A percentile compares a stretch with the other conserved stretches of the same genome.
These are phyloP conservation scores for Holocentrus rufus DNA, from an alignment of 2,797 vertebrate species.

Conservation along the genomic window DNA sequence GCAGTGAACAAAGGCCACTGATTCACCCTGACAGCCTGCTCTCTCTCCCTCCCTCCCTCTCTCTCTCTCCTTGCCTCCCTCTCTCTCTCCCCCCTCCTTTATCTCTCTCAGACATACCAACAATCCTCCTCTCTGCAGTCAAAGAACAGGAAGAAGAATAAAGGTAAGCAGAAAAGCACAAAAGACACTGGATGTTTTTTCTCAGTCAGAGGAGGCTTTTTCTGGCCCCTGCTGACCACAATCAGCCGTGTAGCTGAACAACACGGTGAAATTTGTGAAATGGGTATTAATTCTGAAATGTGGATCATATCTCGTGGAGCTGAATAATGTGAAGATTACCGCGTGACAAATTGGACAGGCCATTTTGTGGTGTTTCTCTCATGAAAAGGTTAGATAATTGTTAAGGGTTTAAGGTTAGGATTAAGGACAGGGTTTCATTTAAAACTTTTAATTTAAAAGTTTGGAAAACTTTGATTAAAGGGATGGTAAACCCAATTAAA, in stretches of 20 bases:
- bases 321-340: no score
- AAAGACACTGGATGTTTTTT: not conserved
- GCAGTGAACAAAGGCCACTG: conserved; percentile 72
- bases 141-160: conserved; percentile 97
- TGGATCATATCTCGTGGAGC: no score
- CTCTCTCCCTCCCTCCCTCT: conserved; percentile 28
- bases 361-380: no score
- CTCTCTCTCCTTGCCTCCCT: conserved; percentile 20
- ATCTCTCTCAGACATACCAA: conserved; percentile 87
- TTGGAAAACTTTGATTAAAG: no score
- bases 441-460: no score
- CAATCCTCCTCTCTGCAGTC: conserved; percentile 90
- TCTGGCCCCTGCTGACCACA: not conserved
- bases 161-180: conserved; percentile 83
- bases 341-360: no score
- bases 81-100: conserved; percentile 19
- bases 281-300: no score
- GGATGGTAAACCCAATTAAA: no score
- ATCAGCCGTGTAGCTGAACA: not conserved
- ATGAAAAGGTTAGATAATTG: no score
- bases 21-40: conserved; percentile 70
- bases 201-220: not conserved
- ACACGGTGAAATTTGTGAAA: no score
- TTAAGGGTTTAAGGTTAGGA: no score
- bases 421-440: no score